These are phyloP conservation scores for Numenius phaeopus DNA, from an alignment of 2,797 vertebrate species.

Conservation along the genomic window DNA sequence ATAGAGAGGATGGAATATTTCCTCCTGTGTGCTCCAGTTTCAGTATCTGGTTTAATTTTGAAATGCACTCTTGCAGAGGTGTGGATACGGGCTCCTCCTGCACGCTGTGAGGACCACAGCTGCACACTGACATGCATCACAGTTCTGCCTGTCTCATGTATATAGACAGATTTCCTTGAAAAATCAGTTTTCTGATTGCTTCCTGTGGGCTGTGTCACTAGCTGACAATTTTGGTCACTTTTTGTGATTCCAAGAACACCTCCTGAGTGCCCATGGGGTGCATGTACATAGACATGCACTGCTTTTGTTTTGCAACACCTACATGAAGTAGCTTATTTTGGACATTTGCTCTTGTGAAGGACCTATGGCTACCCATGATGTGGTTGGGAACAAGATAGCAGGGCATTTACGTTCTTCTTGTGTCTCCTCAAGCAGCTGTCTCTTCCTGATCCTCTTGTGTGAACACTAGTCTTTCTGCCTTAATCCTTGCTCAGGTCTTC, in stretches of 20 bases:
- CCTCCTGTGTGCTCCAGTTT: background rate
- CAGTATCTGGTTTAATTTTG: background rate
- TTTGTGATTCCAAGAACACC: background rate
- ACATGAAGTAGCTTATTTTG: background rate
- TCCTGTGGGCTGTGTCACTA: background rate
- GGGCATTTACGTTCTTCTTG: background rate
- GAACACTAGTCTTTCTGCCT: background rate
- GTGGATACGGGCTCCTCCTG: background rate
- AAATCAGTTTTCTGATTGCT: background rate
- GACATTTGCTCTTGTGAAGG: background rate
- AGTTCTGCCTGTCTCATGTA: background rate
- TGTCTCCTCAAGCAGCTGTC: background rate
- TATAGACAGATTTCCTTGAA: background rate
- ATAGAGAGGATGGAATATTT: background rate
- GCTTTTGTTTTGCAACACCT: background rate
- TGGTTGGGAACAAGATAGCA: background rate
- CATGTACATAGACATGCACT: background rate
- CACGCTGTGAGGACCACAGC: background rate
- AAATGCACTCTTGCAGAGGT: background rate
- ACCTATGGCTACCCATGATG: rapidly evolving
- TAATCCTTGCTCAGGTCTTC: background rate
- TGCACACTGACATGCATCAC: background rate
- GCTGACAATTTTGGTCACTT: background rate
- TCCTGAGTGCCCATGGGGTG: rapidly evolving
- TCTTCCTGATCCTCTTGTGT: background rate